Evolutionary conservation across 2,797 vertebrate species (phyloP).

Genomic region (Halcyon badia): DNA sequence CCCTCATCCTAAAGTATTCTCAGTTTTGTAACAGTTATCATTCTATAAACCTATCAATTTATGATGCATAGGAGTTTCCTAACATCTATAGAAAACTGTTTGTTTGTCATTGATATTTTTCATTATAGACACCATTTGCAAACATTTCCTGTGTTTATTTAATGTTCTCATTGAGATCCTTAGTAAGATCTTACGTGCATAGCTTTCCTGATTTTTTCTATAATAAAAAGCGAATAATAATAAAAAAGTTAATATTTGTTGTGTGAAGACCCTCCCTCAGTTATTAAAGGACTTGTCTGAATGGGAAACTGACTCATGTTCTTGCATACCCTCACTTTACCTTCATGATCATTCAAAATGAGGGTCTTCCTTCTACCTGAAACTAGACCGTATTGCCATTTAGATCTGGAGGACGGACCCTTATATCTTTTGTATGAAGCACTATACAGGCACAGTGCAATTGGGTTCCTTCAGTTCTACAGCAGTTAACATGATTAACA

Average conservation of each 20-base stretch:
- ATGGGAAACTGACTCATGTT: neutral
- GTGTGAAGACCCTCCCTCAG: neutral
- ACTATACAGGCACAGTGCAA: neutral
- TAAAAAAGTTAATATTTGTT: neutral
- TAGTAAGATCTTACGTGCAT: neutral
- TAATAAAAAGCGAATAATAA: neutral
- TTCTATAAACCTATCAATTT: neutral
- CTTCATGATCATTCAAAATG: neutral
- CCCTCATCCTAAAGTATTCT: neutral
- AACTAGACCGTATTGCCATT: neutral
- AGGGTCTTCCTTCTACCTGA: neutral
- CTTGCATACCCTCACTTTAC: neutral
- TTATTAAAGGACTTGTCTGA: neutral
- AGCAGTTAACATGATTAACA: neutral
- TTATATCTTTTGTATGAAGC: neutral
- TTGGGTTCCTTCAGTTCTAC: neutral
- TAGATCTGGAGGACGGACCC: neutral
- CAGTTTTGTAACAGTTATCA: neutral
- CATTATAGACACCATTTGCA: neutral
- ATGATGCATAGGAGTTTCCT: neutral
- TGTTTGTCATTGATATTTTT: neutral
- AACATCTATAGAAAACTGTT: neutral
- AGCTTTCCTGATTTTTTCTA: neutral
- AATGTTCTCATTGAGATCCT: neutral
- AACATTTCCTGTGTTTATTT: neutral